A percentile compares a stretch with the other conserved stretches of the same genome.
phyloP scores from a whole-genome alignment of 2,113 vertebrate genomes.

The Alethe castanea region DNA sequence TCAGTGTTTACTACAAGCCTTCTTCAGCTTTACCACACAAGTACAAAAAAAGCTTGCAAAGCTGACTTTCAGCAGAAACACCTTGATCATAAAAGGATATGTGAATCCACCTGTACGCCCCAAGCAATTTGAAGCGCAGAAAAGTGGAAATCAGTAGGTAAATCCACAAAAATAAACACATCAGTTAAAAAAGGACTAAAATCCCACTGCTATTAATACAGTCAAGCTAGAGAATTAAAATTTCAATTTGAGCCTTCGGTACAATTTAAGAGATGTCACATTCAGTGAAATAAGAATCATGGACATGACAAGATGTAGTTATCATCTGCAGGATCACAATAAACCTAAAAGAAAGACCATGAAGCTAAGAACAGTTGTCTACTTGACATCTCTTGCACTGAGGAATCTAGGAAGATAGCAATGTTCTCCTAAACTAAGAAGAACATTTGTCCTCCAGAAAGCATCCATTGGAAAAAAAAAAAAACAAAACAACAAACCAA shows the following conservation, averaged over 20 bases:
- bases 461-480: fast-evolving
- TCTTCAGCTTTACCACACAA: background rate
- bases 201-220: background rate
- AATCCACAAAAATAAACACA: background rate
- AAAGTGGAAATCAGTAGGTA: background rate
- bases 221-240: background rate
- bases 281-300: background rate
- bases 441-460: background rate
- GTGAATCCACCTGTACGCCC: background rate
- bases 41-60: background rate
- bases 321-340: background rate
- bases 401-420: background rate
- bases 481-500: background rate
- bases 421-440: background rate
- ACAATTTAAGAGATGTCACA: background rate
- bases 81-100: background rate
- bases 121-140: background rate
- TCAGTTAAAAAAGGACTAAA: background rate
- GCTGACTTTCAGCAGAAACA: background rate
- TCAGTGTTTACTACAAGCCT: background rate
- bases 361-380: background rate
- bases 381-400: background rate
- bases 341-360: background rate
- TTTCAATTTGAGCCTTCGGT: background rate
- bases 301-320: background rate